These are phyloP conservation scores for Narcine bancroftii DNA, from an alignment of 2,113 vertebrate species.

Conservation along the genomic window DNA sequence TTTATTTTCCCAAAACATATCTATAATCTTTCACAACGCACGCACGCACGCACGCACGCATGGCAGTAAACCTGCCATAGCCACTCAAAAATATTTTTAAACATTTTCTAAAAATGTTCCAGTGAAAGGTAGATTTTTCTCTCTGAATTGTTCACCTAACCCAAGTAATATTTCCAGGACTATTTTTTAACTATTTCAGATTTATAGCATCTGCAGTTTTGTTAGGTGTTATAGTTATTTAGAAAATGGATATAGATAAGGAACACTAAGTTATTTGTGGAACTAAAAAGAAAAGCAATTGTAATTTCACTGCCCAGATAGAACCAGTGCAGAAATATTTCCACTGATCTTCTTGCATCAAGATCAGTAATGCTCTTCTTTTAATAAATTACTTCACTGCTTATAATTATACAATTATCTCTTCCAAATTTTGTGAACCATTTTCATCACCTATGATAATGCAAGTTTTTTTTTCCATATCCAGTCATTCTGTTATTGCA, in stretches of 20 bases:
- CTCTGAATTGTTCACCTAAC: too few relatives aligned
- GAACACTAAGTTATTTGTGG: background rate
- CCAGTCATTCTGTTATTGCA: background rate
- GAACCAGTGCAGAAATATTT: background rate
- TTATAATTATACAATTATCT: background rate
- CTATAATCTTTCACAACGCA: too few relatives aligned
- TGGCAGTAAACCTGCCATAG: background rate
- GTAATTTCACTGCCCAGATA: background rate
- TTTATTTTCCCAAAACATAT: too few relatives aligned
- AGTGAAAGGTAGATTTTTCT: too few relatives aligned
- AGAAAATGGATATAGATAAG: background rate
- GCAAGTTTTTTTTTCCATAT: background rate
- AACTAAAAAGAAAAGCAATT: background rate
- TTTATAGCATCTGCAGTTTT: too few relatives aligned
- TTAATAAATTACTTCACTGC: background rate
- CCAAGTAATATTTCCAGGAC: too few relatives aligned
- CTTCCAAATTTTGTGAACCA: background rate
- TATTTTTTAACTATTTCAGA: too few relatives aligned
- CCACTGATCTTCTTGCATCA: background rate
- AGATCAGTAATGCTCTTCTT: background rate
- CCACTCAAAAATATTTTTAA: too few relatives aligned
- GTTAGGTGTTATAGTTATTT: background rate
- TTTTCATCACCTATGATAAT: background rate
- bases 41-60: background rate
- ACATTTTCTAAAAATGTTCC: too few relatives aligned